Evolutionary conservation across 2,797 vertebrate species (phyloP).

Genomic region (Novumbra hubbsi): DNA sequence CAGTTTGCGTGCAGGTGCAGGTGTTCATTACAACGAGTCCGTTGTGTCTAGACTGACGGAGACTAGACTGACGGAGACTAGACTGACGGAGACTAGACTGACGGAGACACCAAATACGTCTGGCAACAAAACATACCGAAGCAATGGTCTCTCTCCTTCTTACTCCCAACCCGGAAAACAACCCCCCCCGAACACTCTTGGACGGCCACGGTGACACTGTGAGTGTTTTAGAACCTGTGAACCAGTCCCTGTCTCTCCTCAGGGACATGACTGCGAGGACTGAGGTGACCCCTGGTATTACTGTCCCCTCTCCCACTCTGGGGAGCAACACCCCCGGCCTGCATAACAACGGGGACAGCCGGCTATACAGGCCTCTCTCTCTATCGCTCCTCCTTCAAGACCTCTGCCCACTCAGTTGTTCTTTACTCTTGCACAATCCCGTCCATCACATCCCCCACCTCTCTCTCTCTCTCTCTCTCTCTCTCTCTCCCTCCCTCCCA

Average conservation of each 20-base stretch:
- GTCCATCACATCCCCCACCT: no score
- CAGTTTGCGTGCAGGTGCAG: no score
- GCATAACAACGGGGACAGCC: no score
- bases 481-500: background rate
- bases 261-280: background rate
- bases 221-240: background rate
- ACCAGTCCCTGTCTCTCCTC: background rate
- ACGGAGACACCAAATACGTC: background rate
- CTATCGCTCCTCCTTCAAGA: no score
- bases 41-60: background rate
- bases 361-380: background rate
- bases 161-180: background rate
- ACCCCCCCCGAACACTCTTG: background rate
- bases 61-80: background rate
- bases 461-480: constrained; percentile 5
- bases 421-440: background rate
- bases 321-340: background rate
- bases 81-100: background rate
- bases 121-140: background rate
- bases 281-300: background rate
- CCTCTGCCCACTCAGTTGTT: background rate
- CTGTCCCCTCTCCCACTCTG: background rate
- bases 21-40: no score
- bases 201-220: background rate
- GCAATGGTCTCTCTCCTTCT: background rate